phyloP scores from a whole-genome alignment of 1,140 invertebrate species.

The Hyposmocoma kahamanoa region DNA sequence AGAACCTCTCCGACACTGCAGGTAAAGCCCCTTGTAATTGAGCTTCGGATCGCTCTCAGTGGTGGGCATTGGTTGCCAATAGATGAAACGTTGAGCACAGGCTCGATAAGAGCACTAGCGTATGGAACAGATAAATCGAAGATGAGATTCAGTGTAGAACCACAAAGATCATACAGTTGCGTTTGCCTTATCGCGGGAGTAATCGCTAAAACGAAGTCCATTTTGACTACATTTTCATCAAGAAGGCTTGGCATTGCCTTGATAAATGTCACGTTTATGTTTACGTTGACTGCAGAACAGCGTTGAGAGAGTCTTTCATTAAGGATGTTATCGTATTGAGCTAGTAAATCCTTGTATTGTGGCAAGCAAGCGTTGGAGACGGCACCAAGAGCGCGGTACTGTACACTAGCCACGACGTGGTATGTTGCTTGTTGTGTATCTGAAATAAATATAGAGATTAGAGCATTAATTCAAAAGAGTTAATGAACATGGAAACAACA shows the following conservation, averaged over 20 bases:
- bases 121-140: conserved; percentile 95
- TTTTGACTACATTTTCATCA: conserved; percentile 91
- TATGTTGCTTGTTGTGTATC: conserved; percentile 95
- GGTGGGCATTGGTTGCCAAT: conserved; percentile 94
- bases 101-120: conserved; percentile 92
- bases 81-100: conserved; percentile 89
- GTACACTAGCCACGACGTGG: conserved; percentile 90
- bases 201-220: conserved; percentile 91
- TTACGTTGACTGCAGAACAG: conserved; percentile 95
- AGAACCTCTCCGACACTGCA: conserved; percentile 95
- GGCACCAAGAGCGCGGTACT: conserved; percentile 91
- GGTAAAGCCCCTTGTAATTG: conserved; percentile 90
- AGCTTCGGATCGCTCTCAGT: conserved; percentile 88
- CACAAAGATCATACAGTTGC: conserved; percentile 94
- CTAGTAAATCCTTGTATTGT: conserved; percentile 89
- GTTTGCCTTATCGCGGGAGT: conserved; percentile 90
- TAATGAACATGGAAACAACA: not conserved
- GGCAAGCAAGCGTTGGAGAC: conserved; percentile 87
- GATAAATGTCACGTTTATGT: conserved; percentile 94
- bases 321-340: conserved; percentile 86
- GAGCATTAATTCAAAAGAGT: not conserved
- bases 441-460: conserved; percentile 46
- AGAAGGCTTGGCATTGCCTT: conserved; percentile 83
- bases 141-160: conserved; percentile 92
- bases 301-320: conserved; percentile 90